Evolutionary conservation across 2,888 invertebrate genomes (phyloP), one percentile per base, ranked within the genome.

Genomic region (Punctoribates punctum): DNA sequence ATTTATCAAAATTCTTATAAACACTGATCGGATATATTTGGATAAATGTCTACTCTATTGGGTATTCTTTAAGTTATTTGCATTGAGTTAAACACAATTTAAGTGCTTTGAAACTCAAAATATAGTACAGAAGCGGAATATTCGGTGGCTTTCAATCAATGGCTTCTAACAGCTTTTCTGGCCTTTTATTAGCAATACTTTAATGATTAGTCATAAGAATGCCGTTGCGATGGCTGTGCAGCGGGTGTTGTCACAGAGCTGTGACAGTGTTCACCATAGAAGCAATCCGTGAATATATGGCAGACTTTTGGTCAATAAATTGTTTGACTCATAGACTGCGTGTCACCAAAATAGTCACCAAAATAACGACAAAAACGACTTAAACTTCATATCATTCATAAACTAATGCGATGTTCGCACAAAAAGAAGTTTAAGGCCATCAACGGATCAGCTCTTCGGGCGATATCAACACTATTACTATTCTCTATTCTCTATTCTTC

Each of bases 321-420:
- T 67, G 67, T 67, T 67, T 67, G 38, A 15, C 38, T 38, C n/a
- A 38, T 34, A 67, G 67, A 67, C 67, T n/a, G 67, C 67, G 20
- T 67, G 67, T 67, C 67, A 67, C 67, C 67, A 34, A 34, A 34
- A 60, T 60, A 27, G 67, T 67, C 67, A 67, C 67, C 67, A 34
- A 34, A 34, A 60, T 60, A 27, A 38, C n/a, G 38, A 67, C 34
- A 67, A 67, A 27, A 67, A 8, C 38, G 38, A 67, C 67, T n/a
- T 27, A 27, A 15, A 65, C 29, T 38, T 60, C 60, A 60, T 11
- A 60, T 60, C 60, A 60, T 27, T 60, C 27, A 60, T 60, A 27
- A 25, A 60, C 27, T 60, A 23, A 25, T 60, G 29, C 29, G 27
- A 25, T 60, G 29, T 27, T 60, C 60, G 17, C 60, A 57, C 20